Base-by-base conservation (phyloP, 2,113 vertebrate genomes). In the Silurus glanis region DNA sequence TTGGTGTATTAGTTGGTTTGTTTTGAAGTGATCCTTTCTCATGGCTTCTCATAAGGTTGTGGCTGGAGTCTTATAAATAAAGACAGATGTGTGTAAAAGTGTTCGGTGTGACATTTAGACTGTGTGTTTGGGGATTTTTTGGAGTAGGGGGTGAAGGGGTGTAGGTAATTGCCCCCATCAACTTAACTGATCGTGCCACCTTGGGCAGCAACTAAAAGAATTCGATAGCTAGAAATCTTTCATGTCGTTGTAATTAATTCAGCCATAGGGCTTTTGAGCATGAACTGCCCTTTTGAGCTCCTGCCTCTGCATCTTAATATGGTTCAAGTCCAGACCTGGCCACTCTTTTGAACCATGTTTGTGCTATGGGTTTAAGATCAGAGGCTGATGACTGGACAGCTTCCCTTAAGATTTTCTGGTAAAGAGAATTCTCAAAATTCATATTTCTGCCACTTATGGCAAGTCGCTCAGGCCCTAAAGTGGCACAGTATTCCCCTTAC, bases 131-230 rank as follows among this genome's bases (percentile, higher is more conserved):
- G 91, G 87, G 37, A 37, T 37, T 37, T 37, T 37, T 37, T 79
- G 53, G 51, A 55, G 17, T 45, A 72, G 64, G 75, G 71, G 75
- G 72, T 84, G 51, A 75, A 67, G 80, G 91, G 91, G 92, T 86
- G 91, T 93, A 88, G 74, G 83, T 87, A 83, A 86, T 89, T 78
- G 90, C 90, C 91, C 86, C 90, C 13, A 87, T 84, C 88, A 87
- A 87, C 82, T 88, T 80, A 88, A 88, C 85, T 80, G 87, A 91
- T 90, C 55, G 87, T 86, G 83, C 87, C 78, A 61, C 89, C 85
- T 87, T 58, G 5, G 59, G 72, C 49, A n/a, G 47, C 17, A 76
- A 51, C 45, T 21, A 53, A n/a, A 53, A 10, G 4, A 47, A n/a
- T 53, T 49, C n/a, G 47, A n/a, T 76, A 51, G 4, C 72, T 51